Percentiles rank a stretch among this genome's conserved stretches.
These are phyloP conservation scores for Psammodynastes pulverulentus DNA, from an alignment of 2,113 vertebrate genomes.

Conservation along the genomic window DNA sequence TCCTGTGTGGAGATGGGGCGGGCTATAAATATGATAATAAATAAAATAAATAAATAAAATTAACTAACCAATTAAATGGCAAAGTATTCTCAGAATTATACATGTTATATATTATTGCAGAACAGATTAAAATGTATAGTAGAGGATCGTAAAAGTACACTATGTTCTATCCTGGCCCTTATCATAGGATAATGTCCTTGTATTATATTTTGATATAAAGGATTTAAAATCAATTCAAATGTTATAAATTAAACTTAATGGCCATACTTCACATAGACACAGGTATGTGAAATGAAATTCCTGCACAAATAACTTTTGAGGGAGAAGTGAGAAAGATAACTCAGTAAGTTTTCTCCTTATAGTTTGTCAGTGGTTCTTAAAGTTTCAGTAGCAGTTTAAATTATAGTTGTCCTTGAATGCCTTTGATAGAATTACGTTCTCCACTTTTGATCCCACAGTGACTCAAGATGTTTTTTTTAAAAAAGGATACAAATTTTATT, in stretches of 20 bases:
- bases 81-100: conserved; percentile 52
- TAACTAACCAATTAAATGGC: conserved; percentile 55
- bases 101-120: conserved; percentile 11
- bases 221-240: not conserved
- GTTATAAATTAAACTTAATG: not conserved
- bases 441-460: not conserved
- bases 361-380: fast-evolving
- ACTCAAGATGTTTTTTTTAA: not conserved
- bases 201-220: not conserved
- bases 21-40: no score
- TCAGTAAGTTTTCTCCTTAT: not conserved
- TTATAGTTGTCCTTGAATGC: not conserved
- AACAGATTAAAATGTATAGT: not conserved
- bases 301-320: not conserved
- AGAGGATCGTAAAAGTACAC: not conserved
- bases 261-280: not conserved
- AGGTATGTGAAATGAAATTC: fast-evolving
- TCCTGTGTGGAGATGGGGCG: no score
- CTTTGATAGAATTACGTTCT: fast-evolving
- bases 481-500: not conserved
- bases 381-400: not conserved
- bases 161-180: not conserved
- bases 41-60: no score
- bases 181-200: not conserved
- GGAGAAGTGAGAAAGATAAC: not conserved